Conservation (phyloP, 2,888 invertebrate genomes). For the Erebia ligea region DNA sequence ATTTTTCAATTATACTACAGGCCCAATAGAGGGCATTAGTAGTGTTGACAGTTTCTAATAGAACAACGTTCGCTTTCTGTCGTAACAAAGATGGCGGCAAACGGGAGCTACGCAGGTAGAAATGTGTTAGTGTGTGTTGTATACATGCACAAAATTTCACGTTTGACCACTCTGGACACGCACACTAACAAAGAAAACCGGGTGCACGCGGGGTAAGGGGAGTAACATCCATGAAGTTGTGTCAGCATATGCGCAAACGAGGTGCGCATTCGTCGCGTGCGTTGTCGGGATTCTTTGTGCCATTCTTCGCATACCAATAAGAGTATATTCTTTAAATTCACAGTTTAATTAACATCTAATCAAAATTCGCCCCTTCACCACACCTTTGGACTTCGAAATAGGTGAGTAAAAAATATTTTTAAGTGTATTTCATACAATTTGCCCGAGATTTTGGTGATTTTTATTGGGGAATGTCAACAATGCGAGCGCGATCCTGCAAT, state of each 20-base stretch:
- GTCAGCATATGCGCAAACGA: constrained; percentile 91
- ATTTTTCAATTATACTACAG: background rate
- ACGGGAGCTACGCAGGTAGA: constrained; percentile 79
- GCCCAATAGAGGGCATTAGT: constrained; percentile 43
- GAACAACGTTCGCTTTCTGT: constrained; percentile 59
- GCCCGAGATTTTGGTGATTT: constrained; percentile 84
- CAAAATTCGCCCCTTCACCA: constrained; percentile 86
- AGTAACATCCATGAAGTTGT: constrained; percentile 84
- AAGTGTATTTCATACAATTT: constrained; percentile 85
- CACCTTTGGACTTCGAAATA: constrained; percentile 86
- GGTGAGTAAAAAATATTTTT: constrained; percentile 87
- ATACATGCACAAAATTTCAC: constrained; percentile 78
- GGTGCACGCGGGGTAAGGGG: constrained; percentile 79
- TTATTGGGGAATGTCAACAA: constrained; percentile 88
- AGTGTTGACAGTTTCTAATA: constrained; percentile 52
- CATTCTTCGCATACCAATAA: constrained; percentile 97
- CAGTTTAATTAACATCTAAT: constrained; percentile 85
- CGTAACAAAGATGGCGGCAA: constrained; percentile 79
- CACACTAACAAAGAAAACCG: constrained; percentile 69
- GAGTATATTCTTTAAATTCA: constrained; percentile 89
- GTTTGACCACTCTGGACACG: constrained; percentile 80
- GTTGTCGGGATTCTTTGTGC: constrained; percentile 98
- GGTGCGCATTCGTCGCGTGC: constrained; percentile 93
- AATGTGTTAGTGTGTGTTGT: constrained; percentile 68
- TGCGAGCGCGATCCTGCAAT: constrained; percentile 90